Evolutionary conservation across 2,888 invertebrate species (phyloP).

Genomic region (Eilema depressum): DNA sequence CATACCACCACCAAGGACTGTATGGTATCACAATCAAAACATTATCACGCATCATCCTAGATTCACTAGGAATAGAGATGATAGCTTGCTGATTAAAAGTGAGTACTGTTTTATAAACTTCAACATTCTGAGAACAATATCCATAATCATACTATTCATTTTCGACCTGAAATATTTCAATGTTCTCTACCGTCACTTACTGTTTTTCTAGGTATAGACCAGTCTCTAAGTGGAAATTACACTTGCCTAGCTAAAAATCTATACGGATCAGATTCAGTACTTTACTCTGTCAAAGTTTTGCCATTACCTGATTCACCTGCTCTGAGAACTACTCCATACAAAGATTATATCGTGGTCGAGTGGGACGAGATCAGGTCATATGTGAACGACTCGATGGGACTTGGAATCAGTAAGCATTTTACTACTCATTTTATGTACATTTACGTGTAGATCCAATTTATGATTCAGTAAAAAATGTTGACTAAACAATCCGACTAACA

Average conservation of each 20-base stretch:
- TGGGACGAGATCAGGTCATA: constrained; percentile 88
- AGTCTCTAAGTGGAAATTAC: constrained; percentile 92
- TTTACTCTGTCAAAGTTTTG: constrained; percentile 92
- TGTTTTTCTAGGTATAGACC: constrained; percentile 87
- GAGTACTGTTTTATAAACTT: constrained; percentile 53
- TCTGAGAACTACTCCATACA: constrained; percentile 86
- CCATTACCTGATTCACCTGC: constrained; percentile 91
- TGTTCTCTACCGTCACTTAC: neutral
- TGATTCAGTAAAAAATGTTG: neutral
- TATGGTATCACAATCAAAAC: constrained; percentile 85
- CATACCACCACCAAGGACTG: constrained; percentile 80
- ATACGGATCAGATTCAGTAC: constrained; percentile 94
- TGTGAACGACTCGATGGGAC: constrained; percentile 68
- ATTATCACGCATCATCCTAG: constrained; percentile 84
- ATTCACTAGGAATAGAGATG: constrained; percentile 79
- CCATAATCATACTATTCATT: neutral
- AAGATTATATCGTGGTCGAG: constrained; percentile 87
- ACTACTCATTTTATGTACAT: neutral
- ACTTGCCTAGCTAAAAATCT: constrained; percentile 93
- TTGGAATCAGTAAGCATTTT: constrained; percentile 72
- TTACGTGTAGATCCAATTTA: neutral
- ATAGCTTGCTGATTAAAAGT: constrained; percentile 82
- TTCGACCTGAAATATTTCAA: neutral
- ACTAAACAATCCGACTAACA: neutral
- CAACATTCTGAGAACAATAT: neutral